Evolutionary conservation across 2,113 vertebrate genomes (phyloP), one percentile per base, ranked within the genome.

Genomic region (Silurus meridionalis): DNA sequence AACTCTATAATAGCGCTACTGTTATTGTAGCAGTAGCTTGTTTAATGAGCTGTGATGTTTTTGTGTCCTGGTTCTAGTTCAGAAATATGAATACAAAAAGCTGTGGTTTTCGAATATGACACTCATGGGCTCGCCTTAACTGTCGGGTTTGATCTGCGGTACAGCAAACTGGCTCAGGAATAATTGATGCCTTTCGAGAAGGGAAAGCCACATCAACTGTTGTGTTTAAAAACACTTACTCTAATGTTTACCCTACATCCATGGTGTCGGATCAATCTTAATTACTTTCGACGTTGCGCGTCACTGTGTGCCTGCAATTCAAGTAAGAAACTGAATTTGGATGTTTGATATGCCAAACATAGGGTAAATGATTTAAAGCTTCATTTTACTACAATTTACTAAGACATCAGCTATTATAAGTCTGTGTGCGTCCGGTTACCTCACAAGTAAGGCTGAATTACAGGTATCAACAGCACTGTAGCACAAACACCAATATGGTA

Each of bases 181-280:
- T 87, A 74, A 87, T 87, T 85, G 15, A 87, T 85, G 86, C 15
- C 58, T 82, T 81, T 82, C 46, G 28, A 71, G 21, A 87, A 79
- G 9, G 4, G 25, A 87, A 79, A 85, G 86, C 71, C 78, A 82
- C 83, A 69, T 66, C 28, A 71, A 61, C 60, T 79, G 74, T 19
- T 58, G 58, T 77, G 80, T 82, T 74, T 86, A 55, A 87, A 78
- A 87, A 83, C 60, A 83, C 50, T 83, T 87, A n/a, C 52, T 83
- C 58, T 66, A 83, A 71, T 86, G 48, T 55, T 2, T n/a, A 37
- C 17, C 37, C 67, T 74, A 50, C 83, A 84, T 15, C 55, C 11
- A 60, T 17, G 57, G 67, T 15, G 28, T 25, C 25, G 37, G 53
- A 82, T 74, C n/a, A n/a, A 82, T 61, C 14, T 60, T 72, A 58